Evolutionary conservation across 2,888 invertebrate species (phyloP).

Genomic region (Hydraecia micacea): DNA sequence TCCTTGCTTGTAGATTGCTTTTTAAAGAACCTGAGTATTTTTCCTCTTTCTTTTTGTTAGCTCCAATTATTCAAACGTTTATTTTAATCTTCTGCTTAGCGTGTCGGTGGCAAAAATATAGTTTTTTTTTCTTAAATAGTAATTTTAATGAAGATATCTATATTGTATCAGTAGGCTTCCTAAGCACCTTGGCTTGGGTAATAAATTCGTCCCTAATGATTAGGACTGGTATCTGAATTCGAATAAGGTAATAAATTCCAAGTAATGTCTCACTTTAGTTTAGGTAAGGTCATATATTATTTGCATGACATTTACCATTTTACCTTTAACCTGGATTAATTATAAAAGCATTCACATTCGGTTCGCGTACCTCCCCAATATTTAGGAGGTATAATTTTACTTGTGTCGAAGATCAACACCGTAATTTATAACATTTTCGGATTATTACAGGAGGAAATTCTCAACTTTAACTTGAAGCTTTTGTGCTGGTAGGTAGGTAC

Average conservation of each 20-base stretch:
- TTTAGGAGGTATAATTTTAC: constrained; percentile 18
- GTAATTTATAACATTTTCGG: constrained; percentile 5
- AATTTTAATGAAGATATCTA: constrained; percentile 20
- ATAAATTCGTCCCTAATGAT: constrained; percentile 51
- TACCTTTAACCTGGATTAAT: constrained; percentile 41
- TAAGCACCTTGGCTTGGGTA: constrained; percentile 30
- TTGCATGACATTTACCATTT: constrained; percentile 49
- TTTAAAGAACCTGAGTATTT: constrained; percentile 3
- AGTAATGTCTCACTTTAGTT: constrained; percentile 36
- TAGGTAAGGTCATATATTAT: constrained; percentile 32
- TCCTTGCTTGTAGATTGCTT: background rate
- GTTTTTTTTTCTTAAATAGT: no score
- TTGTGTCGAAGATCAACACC: background rate
- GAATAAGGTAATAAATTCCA: constrained; percentile 53
- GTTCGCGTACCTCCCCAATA: constrained; percentile 5
- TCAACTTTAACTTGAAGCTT: background rate
- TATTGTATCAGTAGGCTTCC: constrained; percentile 23
- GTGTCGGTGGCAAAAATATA: no score
- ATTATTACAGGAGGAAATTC: background rate
- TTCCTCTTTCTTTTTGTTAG: background rate
- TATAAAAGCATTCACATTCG: constrained; percentile 34
- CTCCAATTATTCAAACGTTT: constrained; percentile 11
- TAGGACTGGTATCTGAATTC: constrained; percentile 46
- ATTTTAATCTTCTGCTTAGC: background rate
- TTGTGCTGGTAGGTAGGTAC: no score